A percentile compares a stretch with the other conserved stretches of the same genome.
Evolutionary conservation across 2,888 invertebrate species (phyloP).

Genomic region (Pyrochroa serraticornis): DNA sequence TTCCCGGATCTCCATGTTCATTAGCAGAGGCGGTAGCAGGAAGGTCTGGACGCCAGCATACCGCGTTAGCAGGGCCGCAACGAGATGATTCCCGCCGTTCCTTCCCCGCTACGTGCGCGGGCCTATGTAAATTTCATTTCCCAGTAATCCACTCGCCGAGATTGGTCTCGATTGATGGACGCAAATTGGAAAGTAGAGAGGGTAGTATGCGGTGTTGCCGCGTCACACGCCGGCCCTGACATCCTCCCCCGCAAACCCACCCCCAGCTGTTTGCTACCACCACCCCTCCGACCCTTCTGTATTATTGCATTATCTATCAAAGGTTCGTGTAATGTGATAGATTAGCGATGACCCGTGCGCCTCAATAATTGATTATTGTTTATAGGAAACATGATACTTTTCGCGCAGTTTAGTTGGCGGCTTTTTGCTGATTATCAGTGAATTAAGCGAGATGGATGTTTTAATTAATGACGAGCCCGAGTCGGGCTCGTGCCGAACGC

Average conservation of each 20-base stretch:
- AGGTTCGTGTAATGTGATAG: constrained; percentile 47
- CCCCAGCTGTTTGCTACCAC: constrained; percentile 40
- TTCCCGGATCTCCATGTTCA: too few relatives aligned
- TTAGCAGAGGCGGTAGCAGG: neutral
- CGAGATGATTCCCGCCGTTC: constrained; percentile 4
- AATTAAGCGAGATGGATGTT: too few relatives aligned
- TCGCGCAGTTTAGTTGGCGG: neutral
- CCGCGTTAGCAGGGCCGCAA: neutral
- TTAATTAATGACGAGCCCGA: too few relatives aligned
- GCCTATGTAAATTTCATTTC: constrained; percentile 74
- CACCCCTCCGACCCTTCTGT: constrained; percentile 20
- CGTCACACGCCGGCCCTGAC: constrained; percentile 29
- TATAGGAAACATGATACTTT: constrained; percentile 27
- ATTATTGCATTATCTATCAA: constrained; percentile 48
- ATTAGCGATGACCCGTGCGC: constrained; percentile 40
- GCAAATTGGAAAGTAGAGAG: constrained; percentile 68
- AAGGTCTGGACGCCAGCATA: neutral
- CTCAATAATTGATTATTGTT: constrained; percentile 45
- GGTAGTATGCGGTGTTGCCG: constrained; percentile 46
- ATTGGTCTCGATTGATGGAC: constrained; percentile 75
- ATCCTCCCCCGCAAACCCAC: constrained; percentile 20
- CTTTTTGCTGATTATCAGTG: too few relatives aligned
- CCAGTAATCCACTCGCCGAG: constrained; percentile 73
- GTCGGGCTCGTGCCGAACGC: too few relatives aligned
- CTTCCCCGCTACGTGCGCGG: constrained; percentile 42